Percentiles rank a stretch among this genome's conserved stretches.
phyloP scores from a whole-genome alignment of 2,797 vertebrate genomes.

The Amniataba percoides region DNA sequence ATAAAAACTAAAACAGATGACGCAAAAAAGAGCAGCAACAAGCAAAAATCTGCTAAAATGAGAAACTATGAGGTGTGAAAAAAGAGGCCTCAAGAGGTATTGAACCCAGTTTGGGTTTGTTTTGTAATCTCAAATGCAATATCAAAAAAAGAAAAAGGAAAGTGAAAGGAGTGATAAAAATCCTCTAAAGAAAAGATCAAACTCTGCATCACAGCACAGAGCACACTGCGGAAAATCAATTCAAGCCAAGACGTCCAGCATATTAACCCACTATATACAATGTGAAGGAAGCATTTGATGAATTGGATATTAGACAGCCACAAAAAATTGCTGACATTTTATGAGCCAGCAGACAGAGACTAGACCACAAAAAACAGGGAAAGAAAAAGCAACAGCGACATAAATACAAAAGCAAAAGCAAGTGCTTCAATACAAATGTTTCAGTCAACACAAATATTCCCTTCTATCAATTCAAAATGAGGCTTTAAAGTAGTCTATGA shows the following conservation, averaged over 20 bases:
- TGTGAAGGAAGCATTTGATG: neutral
- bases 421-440: neutral
- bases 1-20: conserved; percentile 2
- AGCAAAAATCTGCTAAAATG: neutral
- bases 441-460: conserved; percentile 4
- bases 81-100: neutral
- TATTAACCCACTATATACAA: conserved; percentile 4
- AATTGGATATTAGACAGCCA: neutral
- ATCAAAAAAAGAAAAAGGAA: neutral
- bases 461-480: neutral
- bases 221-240: neutral
- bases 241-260: neutral
- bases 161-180: neutral
- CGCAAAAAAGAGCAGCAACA: neutral
- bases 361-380: conserved; percentile 10
- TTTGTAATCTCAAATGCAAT: conserved; percentile 17
- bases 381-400: neutral
- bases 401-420: neutral
- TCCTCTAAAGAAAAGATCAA: neutral
- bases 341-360: conserved; percentile 7
- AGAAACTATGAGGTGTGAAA: neutral
- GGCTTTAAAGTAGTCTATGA: neutral
- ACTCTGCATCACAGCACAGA: neutral
- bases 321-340: conserved; percentile 18
- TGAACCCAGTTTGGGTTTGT: neutral